phyloP scores from a whole-genome alignment of 2,797 vertebrate species.

The Sebastes glaucus region DNA sequence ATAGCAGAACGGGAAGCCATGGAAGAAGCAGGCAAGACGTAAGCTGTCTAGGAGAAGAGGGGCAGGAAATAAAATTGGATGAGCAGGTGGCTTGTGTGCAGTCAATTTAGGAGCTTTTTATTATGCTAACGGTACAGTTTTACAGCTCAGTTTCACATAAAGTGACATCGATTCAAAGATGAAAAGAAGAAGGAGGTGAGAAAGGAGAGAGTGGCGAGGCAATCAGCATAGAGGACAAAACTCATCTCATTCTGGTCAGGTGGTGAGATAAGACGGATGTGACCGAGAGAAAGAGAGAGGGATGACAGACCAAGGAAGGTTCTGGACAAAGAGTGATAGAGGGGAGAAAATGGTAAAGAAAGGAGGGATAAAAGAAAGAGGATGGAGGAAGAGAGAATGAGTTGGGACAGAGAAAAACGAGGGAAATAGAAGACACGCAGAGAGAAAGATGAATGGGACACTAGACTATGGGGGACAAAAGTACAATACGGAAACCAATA shows the following conservation, averaged over 20 bases:
- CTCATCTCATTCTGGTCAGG: conserved; percentile 20
- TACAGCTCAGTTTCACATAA: background rate
- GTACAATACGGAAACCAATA: background rate
- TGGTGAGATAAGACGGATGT: conserved; percentile 22
- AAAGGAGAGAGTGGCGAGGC: background rate
- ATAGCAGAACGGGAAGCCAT: background rate
- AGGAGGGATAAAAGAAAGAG: conserved; percentile 1
- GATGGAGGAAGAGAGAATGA: background rate
- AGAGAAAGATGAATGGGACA: conserved; percentile 34
- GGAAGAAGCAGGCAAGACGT: background rate
- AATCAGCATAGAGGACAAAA: background rate
- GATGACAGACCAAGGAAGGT: background rate
- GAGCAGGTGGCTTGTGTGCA: background rate
- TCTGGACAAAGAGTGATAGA: conserved; percentile 13
- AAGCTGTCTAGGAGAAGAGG: background rate
- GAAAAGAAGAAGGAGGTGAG: background rate
- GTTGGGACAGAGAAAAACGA: background rate
- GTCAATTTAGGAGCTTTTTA: conserved; percentile 1
- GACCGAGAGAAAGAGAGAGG: background rate
- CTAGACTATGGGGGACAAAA: background rate
- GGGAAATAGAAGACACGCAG: background rate
- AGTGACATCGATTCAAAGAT: background rate
- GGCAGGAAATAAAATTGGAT: background rate
- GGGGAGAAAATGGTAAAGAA: background rate
- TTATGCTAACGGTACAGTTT: background rate